Evolutionary conservation across 2,888 invertebrate species (phyloP).

Genomic region (Papilio demoleus): DNA sequence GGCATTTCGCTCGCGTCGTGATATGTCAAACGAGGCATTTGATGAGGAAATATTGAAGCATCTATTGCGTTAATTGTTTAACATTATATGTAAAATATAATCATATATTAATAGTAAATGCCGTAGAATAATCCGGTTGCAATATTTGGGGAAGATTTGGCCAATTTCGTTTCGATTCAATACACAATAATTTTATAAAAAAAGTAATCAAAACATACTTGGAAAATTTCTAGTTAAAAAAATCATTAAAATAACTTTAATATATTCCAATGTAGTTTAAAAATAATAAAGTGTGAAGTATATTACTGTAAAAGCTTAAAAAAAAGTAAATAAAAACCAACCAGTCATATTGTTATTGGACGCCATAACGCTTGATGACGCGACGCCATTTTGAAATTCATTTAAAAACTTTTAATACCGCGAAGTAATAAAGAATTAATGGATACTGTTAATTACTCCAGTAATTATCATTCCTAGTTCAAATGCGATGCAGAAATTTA

Average conservation of each 20-base stretch:
- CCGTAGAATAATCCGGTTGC: not conserved
- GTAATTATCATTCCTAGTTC: slow-evolving; percentile 32
- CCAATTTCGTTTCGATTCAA: not conserved
- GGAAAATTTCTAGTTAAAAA: too few relatives aligned
- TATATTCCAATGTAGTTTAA: too few relatives aligned
- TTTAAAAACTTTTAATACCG: slow-evolving; percentile 28
- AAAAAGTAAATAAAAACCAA: not conserved
- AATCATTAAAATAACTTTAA: too few relatives aligned
- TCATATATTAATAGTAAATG: not conserved
- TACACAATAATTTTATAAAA: too few relatives aligned
- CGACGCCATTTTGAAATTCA: slow-evolving; percentile 34
- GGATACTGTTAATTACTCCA: slow-evolving; percentile 30
- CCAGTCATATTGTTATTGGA: slow-evolving; percentile 9
- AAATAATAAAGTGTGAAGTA: too few relatives aligned
- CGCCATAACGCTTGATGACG: slow-evolving; percentile 15
- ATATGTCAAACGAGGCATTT: slow-evolving; percentile 39
- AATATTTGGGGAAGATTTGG: too few relatives aligned
- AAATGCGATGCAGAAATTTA: slow-evolving; percentile 25
- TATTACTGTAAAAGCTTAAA: too few relatives aligned
- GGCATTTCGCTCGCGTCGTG: slow-evolving; percentile 39
- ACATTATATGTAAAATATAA: not conserved
- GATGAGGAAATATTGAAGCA: slow-evolving; percentile 30
- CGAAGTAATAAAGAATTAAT: slow-evolving; percentile 37
- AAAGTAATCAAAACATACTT: too few relatives aligned
- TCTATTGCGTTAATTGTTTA: slow-evolving; percentile 17